These are phyloP conservation scores for Bolinopsis microptera DNA, from an alignment of 37 sponge, comb jelly and placozoan species.

Conservation along the genomic window DNA sequence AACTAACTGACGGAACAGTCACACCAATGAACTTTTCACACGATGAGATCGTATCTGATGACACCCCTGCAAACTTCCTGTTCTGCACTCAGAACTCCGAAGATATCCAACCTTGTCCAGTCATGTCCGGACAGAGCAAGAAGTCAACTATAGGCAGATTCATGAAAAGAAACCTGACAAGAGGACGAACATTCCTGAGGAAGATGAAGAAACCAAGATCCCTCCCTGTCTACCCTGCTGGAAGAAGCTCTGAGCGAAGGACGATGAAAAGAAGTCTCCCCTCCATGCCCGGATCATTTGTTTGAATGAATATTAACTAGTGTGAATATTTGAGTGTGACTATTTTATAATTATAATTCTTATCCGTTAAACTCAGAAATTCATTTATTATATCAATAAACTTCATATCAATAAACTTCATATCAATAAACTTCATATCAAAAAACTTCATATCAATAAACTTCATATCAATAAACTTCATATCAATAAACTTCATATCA, in stretches of 20 bases:
- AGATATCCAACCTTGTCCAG: not conserved
- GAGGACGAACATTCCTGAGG: slow-evolving; percentile 59
- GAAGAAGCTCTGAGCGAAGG: not conserved
- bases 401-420: too few species aligned
- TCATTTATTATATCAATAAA: too few species aligned
- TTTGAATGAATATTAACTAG: not conserved
- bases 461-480: too few species aligned
- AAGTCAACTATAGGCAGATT: not conserved
- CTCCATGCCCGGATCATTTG: slow-evolving; percentile 29
- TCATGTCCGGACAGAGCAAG: not conserved
- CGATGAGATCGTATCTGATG: not conserved
- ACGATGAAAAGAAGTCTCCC: slow-evolving; percentile 33
- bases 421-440: too few species aligned
- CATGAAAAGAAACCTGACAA: not conserved
- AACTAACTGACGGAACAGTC: not conserved
- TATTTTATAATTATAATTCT: not conserved
- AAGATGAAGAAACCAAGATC: slow-evolving; percentile 48
- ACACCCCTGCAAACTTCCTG: not conserved
- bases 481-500: too few species aligned
- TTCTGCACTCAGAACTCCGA: not conserved
- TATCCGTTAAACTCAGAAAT: too few species aligned
- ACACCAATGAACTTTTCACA: not conserved
- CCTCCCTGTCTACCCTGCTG: not conserved
- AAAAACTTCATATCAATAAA: too few species aligned
- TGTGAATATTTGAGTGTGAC: not conserved